Base-by-base conservation (phyloP, 2,797 vertebrate genomes). In the Poeciliopsis turneri region DNA sequence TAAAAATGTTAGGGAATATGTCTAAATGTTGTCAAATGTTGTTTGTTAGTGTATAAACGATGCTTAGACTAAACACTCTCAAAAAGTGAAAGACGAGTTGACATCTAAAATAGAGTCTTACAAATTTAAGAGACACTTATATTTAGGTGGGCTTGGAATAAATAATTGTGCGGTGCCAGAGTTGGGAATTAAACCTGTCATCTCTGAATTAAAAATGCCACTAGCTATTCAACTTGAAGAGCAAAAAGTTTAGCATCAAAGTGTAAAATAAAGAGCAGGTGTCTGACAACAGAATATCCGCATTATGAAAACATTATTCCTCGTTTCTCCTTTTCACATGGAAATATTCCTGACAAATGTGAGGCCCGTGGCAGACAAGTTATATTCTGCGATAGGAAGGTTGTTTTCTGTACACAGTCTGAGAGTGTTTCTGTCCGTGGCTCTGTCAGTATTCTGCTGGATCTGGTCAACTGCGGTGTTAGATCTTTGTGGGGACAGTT, bases 121-220 rank as follows among this genome's bases (percentile, higher is more conserved):
- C 25, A 69, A 15, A 69, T 43, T 68, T 45, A 43, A 43, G 39
- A 43, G 66, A 69, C 23, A 43, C 11, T 69, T 45, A 13, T 69
- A 25, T 45, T 69, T 45, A 69, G 39, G 9, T 43, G 41, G 68
- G 41, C 41, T 69, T 69, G 41, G 20, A 25, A 45, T 45, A 41
- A 25, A n/a, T n/a, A 69, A 69, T 45, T 69, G 25, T 16, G 5
- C 2, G 4, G 13, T 69, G 66, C 41, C 41, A n/a, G n/a, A 45
- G 25, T 43, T n/a, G 11, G 23, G 66, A 23, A 69, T 69, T 69
- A 69, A 69, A 69, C 36, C 1, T 43, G 36, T 69, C 39, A 41
- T 12, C 25, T 69, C 39, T 25, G 41, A 69, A 45, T 68, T 68
- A 68, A 68, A 66, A 39, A 41, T 68, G 64, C 36, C 64, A 68